Conservation (phyloP, 2,888 invertebrate species). For the Himalopsyche tibetana region DNA sequence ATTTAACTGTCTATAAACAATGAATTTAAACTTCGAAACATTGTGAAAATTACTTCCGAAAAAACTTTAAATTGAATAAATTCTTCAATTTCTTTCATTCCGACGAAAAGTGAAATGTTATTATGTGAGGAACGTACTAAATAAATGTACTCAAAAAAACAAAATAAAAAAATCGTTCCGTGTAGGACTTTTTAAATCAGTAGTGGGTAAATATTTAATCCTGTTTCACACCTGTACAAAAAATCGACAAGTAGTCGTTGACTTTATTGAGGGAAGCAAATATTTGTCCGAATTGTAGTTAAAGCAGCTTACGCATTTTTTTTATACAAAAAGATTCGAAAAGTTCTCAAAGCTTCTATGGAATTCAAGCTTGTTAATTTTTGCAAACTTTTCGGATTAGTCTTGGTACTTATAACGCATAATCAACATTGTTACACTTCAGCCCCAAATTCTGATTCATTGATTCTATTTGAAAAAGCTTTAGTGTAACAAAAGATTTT, state of each 20-base stretch:
- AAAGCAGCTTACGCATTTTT: neutral
- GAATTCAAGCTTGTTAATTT: neutral
- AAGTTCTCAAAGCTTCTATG: neutral
- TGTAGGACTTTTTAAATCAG: neutral
- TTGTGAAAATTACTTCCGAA: too few species aligned
- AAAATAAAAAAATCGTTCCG: neutral
- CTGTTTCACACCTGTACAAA: slow-evolving; percentile 22
- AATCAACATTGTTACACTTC: too few species aligned
- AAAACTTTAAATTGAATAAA: too few species aligned
- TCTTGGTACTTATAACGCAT: too few species aligned
- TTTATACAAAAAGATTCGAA: neutral
- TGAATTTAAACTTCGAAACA: too few species aligned
- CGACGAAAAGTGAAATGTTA: too few species aligned
- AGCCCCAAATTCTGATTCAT: too few species aligned
- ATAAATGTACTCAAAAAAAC: neutral
- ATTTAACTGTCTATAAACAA: too few species aligned
- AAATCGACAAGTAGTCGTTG: neutral
- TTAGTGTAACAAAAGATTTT: too few species aligned
- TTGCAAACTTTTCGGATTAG: neutral
- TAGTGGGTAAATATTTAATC: neutral
- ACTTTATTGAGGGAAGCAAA: slow-evolving; percentile 3
- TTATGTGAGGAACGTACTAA: too few species aligned
- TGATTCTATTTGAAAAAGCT: too few species aligned
- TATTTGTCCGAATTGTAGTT: slow-evolving; percentile 4
- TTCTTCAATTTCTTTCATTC: too few species aligned